Base-by-base conservation (phyloP, 2,888 invertebrate genomes). In the Napeogenes inachia region DNA sequence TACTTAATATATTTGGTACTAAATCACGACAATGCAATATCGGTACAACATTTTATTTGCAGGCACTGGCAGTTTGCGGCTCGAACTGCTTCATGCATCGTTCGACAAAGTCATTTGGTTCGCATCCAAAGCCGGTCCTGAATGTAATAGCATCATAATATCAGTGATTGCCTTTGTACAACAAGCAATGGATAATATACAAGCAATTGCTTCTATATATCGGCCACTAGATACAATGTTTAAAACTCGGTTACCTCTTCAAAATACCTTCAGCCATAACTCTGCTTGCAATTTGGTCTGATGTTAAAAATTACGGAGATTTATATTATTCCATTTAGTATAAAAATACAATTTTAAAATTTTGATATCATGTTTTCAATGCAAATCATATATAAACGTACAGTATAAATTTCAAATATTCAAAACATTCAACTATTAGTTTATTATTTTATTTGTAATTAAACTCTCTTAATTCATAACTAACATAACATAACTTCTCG, bases 31-130 rank as follows among this genome's bases (percentile, higher is more conserved):
- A 50, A 50, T 47, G 47, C 45, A 62, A 60, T 58, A 53, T 61
- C 4, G 45, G 50, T 56, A 59, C 59, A 55, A 63, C 57, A 65
- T 65, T 65, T 68, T 68, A 67, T 65, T 62, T 57, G 55, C 55
- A 60, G 64, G 56, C 60, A 61, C 60, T 62, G 13, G 63, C 62
- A 65, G 66, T 65, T 64, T 66, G 68, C 59, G 71, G 68, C 67
- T 60, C 58, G 57, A 70, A 68, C 66, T 66, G 61, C 64, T 65
- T 61, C 63, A 63, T 53, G 63, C 58, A 58, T 53, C 61, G 64
- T 64, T 62, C 65, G 61, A 71, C 70, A 67, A 63, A 67, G 70
- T 66, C 63, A 69, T 72, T 72, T 72, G 72, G 70, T 70, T 58
- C 68, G 58, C 64, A 66, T 70, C 72, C 71, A 72, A 70, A 66